Percentiles rank a stretch among this genome's conserved stretches.
These are phyloP conservation scores for Labrus mixtus DNA, from an alignment of 2,113 vertebrate genomes.

Conservation along the genomic window DNA sequence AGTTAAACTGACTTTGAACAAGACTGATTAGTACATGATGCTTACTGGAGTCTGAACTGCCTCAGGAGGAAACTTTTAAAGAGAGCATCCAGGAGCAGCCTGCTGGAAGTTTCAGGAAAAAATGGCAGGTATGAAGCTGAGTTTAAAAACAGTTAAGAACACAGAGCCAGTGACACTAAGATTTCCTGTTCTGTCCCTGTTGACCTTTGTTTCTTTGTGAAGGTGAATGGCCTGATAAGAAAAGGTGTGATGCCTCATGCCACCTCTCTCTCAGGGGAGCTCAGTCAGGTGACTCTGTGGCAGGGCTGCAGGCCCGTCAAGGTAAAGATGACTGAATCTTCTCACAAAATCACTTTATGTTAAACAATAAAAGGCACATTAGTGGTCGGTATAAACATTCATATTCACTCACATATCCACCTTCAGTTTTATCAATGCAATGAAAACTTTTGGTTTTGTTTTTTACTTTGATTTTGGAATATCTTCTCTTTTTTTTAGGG, in stretches of 20 bases:
- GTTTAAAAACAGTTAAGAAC: neutral
- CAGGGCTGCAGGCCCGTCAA: constrained; percentile 52
- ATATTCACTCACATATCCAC: neutral
- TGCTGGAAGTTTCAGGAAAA: constrained; percentile 46
- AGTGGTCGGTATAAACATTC: neutral
- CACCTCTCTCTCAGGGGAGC: constrained; percentile 31
- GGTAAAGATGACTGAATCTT: constrained; percentile 30
- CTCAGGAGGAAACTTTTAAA: constrained; percentile 31
- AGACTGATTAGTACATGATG: neutral
- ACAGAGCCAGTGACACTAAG: neutral
- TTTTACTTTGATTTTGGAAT: neutral
- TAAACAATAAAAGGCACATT: neutral
- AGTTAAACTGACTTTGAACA: too few species aligned
- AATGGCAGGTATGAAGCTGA: constrained; percentile 60
- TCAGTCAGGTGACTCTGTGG: constrained; percentile 63
- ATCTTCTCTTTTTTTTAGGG: constrained; percentile 53
- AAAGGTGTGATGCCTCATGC: constrained; percentile 56
- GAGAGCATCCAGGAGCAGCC: constrained; percentile 43
- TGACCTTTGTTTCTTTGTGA: constrained; percentile 3
- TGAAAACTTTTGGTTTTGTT: neutral
- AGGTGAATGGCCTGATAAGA: constrained; percentile 37
- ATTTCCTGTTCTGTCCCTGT: neutral
- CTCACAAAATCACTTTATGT: neutral
- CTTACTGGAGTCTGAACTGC: constrained; percentile 58
- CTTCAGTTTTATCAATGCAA: neutral